These are phyloP conservation scores for Macrotis lagotis DNA, from an alignment of 2,113 vertebrate genomes.

Conservation along the genomic window DNA sequence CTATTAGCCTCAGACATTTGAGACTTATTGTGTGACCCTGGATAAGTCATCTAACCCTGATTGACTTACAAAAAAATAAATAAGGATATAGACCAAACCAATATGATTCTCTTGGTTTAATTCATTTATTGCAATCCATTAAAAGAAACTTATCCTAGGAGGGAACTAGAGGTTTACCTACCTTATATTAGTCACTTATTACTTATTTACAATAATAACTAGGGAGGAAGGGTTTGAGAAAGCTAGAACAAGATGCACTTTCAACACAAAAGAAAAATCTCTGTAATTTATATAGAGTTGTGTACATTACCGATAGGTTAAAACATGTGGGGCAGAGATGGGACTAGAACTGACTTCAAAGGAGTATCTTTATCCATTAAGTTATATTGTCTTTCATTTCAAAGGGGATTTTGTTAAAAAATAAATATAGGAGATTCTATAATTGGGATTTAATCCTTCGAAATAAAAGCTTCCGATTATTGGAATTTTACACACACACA, in stretches of 20 bases:
- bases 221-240: not conserved
- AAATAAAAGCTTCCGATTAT: not conserved
- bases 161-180: not conserved
- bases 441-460: not conserved
- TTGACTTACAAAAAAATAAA: no score
- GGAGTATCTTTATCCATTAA: not conserved
- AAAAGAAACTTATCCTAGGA: not conserved
- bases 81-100: not conserved
- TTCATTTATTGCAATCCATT: not conserved
- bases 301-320: not conserved
- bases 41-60: no score
- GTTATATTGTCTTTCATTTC: not conserved
- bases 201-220: not conserved
- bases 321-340: not conserved
- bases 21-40: no score
- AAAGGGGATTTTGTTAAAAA: not conserved
- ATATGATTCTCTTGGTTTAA: not conserved
- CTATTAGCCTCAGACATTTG: no score
- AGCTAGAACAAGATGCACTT: not conserved
- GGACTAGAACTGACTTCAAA: not conserved
- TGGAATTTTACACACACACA: not conserved
- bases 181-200: not conserved
- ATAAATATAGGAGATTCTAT: not conserved
- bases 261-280: not conserved
- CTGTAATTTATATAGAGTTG: not conserved